Base-by-base conservation (phyloP, 2,888 invertebrate genomes). In the Ichneumon xanthorius region DNA sequence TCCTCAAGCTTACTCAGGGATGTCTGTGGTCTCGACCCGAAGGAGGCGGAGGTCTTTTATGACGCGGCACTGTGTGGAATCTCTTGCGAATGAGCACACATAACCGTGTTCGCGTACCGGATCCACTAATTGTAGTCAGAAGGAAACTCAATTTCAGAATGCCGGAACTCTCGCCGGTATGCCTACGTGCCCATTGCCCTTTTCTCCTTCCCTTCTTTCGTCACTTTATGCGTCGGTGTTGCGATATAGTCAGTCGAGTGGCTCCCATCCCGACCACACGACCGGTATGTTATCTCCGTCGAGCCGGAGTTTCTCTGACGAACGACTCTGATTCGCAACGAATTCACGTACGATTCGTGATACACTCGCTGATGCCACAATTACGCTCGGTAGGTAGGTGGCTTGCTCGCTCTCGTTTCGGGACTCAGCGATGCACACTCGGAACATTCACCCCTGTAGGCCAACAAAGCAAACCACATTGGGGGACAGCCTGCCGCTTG, bases 61-160 rank as follows among this genome's bases (percentile, higher is more conserved):
- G 33, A 33, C 9, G 16, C 6, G 16, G 33, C 22, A 22, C 7
- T 7, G n/a, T 63, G 30, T 7, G 30, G 63, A 37, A 16, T 16
- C 63, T 37, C 37, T 63, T n/a, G 33, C 16, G 33, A 33, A 37
- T 63, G 22, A 16, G 14, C 37, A n/a, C 33, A 7, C 30, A 33
- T 63, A 37, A 63, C 63, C 63, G 63, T 33, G 33, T n/a, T 37
- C 37, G 63, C 63, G 63, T 16, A 63, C 37, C n/a, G 63, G 63
- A 63, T 37, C 37, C 37, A 63, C 37, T 63, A 63, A 63, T 63
- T 63, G 63, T 63, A 30, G 63, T 63, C 63, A 30, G 22, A 37
- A n/a, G 63, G 63, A 63, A 63, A 63, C 63, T 63, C 63, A 63
- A 63, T 63, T 63, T 33, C n/a, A 63, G 63, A 16, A 37, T n/a